A percentile compares a stretch with the other conserved stretches of the same genome.
Evolutionary conservation across 2,113 vertebrate genomes (phyloP).

Genomic region (Cathartes aura): DNA sequence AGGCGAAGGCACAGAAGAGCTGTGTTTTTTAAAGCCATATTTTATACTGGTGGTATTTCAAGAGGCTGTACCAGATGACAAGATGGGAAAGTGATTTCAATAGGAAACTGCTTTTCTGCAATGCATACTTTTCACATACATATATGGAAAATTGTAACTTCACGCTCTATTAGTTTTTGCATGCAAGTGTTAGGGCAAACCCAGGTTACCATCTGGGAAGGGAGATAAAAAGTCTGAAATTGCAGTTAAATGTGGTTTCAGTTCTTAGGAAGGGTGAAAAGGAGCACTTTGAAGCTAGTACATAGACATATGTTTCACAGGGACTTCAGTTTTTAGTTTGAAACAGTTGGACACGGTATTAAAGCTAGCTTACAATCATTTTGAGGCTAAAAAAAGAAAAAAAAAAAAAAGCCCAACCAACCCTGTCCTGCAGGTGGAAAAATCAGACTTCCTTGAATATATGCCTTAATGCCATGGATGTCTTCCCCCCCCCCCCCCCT

Average conservation of each 20-base stretch:
- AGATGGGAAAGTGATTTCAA: slow-evolving; percentile 21
- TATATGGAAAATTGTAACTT: slow-evolving; percentile 59
- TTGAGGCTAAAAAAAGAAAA: not conserved
- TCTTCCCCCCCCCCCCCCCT: too few relatives aligned
- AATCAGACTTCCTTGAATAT: not conserved
- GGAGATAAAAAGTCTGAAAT: slow-evolving; percentile 48
- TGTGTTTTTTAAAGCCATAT: not conserved
- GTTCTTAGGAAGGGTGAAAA: slow-evolving; percentile 30
- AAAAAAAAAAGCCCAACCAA: not conserved
- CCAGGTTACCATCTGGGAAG: slow-evolving; percentile 53
- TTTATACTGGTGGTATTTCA: slow-evolving; percentile 7
- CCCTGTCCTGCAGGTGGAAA: slow-evolving; percentile 9
- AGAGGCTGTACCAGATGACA: not conserved
- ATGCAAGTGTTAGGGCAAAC: slow-evolving; percentile 41
- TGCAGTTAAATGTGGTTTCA: slow-evolving; percentile 32
- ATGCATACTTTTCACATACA: not conserved
- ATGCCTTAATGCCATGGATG: not conserved
- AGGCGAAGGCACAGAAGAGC: not conserved
- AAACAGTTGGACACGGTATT: slow-evolving; percentile 4
- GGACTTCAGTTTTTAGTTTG: not conserved
- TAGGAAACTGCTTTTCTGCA: slow-evolving; percentile 24
- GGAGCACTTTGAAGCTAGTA: slow-evolving; percentile 55
- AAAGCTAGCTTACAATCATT: not conserved
- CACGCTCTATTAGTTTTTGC: slow-evolving; percentile 14
- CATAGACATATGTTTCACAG: slow-evolving; percentile 53